A percentile compares a stretch with the other conserved stretches of the same genome.
Conservation (phyloP, 2,888 invertebrate genomes). For the Marronus borbonicus region DNA sequence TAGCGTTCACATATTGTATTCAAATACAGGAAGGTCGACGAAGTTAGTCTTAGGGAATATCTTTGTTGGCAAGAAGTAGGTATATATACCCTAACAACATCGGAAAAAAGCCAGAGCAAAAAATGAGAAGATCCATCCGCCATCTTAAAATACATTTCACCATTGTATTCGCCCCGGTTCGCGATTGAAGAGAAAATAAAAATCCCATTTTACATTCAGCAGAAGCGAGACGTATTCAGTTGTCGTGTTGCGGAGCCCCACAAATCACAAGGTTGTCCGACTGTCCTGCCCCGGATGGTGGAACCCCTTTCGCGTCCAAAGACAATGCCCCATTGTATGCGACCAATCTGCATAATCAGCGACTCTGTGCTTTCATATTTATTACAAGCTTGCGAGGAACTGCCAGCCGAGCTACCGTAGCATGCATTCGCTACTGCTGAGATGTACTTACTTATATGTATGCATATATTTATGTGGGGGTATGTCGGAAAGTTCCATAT, state of each 20-base stretch:
- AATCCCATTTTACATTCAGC: conserved; percentile 55
- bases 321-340: conserved; percentile 59
- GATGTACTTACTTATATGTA: conserved; percentile 45
- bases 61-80: conserved; percentile 6
- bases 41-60: not conserved
- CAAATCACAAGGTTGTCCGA: conserved; percentile 57
- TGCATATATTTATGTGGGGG: conserved; percentile 36
- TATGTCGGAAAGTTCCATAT: conserved; percentile 26
- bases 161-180: conserved; percentile 54
- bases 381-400: conserved; percentile 55
- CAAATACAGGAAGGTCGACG: not conserved
- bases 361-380: conserved; percentile 57
- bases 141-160: conserved; percentile 53
- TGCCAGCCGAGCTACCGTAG: conserved; percentile 54
- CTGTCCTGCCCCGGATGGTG: conserved; percentile 54
- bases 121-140: conserved; percentile 42
- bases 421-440: conserved; percentile 44
- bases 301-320: conserved; percentile 56
- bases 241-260: conserved; percentile 58
- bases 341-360: conserved; percentile 59
- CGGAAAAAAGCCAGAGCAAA: conserved; percentile 33
- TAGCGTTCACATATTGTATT: not conserved
- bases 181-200: conserved; percentile 53
- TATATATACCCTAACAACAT: conserved; percentile 13
- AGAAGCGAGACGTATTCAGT: conserved; percentile 58